Base-by-base conservation (phyloP, 2,113 vertebrate species). In the Oceanodroma tethys region DNA sequence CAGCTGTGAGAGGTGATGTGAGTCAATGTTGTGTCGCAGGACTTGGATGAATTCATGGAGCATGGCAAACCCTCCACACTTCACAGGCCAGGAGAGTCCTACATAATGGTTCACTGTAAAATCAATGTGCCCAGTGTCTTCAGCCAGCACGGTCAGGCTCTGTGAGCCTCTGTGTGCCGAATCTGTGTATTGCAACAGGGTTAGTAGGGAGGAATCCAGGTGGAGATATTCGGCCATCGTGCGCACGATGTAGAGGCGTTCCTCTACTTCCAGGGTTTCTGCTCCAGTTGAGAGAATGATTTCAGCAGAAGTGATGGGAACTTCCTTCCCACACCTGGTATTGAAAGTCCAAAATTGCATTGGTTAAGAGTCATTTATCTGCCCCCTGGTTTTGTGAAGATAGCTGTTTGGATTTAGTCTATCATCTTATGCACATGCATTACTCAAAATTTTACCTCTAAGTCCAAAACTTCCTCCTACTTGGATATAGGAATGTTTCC, bases 61-160 rank as follows among this genome's bases (percentile, higher is more conserved):
- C 86, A 22, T 2, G 8, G 75, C 48, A 66, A 96, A 95, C 29
- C 10, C 21, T 38, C 89, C 81, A 19, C 96, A 97, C 3, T 58
- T 17, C 27, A 95, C 8, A 2, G 92, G 86, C 97, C 96, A 97
- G 63, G 88, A 88, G 38, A 98, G 94, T 58, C 96, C 60, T n/a
- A 79, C 2, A 0, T 73, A 88, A 29, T 17, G 75, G 23, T 6
- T 42, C 47, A 15, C 9, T 0, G 2, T 2, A 6, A 43, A 40
- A n/a, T 48, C 1, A 3, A 76, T 19, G 11, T 53, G 59, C 13
- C 5, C 11, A 2, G 36, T 67, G 30, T 91, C 81, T 81, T 90
- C 66, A 16, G 93, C 66, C 80, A 97, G 86, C 17, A 97, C 2
- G 1, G 81, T n/a, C 43, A 80, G 70, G 52, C 56, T 88, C 52